phyloP scores from a whole-genome alignment of 2,113 vertebrate species.

The Leiothrix lutea region DNA sequence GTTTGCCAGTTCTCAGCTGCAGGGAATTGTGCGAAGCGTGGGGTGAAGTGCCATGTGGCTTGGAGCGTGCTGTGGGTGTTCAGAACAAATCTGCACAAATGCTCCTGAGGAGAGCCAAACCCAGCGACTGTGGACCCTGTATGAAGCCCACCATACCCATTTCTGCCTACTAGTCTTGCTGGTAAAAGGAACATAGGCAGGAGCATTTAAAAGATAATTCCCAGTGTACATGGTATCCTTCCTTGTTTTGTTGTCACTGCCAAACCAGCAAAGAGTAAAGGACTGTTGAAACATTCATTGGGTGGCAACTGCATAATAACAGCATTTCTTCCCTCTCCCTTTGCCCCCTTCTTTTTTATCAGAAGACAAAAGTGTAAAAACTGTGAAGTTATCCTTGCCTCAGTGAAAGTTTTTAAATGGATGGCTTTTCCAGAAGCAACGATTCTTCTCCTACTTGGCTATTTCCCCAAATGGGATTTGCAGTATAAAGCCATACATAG shows the following conservation, averaged over 20 bases:
- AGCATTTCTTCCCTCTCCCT: not conserved
- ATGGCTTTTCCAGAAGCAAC: conserved; percentile 58
- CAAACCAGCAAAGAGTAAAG: conserved; percentile 26
- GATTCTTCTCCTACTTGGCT: conserved; percentile 34
- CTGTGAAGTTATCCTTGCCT: conserved; percentile 29
- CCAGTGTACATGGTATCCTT: not conserved
- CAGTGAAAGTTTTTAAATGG: conserved; percentile 51
- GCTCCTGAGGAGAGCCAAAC: not conserved
- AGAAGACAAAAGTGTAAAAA: conserved; percentile 58
- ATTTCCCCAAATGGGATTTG: conserved; percentile 67
- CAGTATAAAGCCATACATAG: conserved; percentile 63
- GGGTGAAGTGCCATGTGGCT: conserved; percentile 13
- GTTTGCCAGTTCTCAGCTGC: conserved; percentile 38
- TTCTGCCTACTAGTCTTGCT: not conserved
- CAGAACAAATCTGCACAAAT: not conserved
- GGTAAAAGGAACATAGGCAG: not conserved
- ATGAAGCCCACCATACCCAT: not conserved
- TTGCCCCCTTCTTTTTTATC: not conserved
- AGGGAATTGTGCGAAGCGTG: not conserved
- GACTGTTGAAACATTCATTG: not conserved
- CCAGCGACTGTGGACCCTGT: not conserved
- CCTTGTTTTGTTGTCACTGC: conserved; percentile 30
- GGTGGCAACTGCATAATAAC: conserved; percentile 23
- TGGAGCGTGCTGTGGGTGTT: not conserved
- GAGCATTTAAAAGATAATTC: conserved; percentile 32